Evolutionary conservation across 2,888 invertebrate species (phyloP).

Genomic region (Cheilosia vernalis): DNA sequence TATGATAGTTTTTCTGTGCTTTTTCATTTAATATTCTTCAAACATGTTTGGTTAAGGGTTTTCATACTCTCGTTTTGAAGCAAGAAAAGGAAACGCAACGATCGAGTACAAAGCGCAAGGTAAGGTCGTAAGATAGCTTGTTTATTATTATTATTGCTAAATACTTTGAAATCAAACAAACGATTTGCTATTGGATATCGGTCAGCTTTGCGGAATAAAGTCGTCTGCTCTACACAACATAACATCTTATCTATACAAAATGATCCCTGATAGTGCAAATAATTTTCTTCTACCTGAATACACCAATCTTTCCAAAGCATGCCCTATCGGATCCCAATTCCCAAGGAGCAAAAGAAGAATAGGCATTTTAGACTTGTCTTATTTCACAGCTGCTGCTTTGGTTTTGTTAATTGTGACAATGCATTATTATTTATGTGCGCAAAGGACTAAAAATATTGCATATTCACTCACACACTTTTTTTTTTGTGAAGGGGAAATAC

Average conservation of each 20-base stretch:
- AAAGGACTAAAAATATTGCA: neutral
- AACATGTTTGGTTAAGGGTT: constrained; percentile 43
- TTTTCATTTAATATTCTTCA: constrained; percentile 20
- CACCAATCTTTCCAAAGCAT: constrained; percentile 1
- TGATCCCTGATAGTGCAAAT: neutral
- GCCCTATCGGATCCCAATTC: neutral
- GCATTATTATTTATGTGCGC: constrained; percentile 2
- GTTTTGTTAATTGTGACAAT: constrained; percentile 63
- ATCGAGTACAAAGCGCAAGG: constrained; percentile 27
- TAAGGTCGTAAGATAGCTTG: constrained; percentile 25
- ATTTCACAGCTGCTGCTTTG: constrained; percentile 53
- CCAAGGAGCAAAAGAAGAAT: constrained; percentile 1
- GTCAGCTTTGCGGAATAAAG: neutral
- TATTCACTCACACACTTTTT: neutral
- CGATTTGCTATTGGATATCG: neutral
- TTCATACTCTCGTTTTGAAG: constrained; percentile 15
- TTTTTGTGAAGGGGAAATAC: constrained; percentile 33
- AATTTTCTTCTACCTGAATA: constrained; percentile 7
- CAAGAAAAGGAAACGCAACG: neutral
- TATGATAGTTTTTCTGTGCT: constrained; percentile 41
- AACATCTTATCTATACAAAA: neutral
- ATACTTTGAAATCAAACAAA: neutral
- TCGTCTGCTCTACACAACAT: constrained; percentile 8
- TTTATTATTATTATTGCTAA: too few species aligned
- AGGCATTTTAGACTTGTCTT: neutral